Evolutionary conservation across 1,140 invertebrate genomes (phyloP), one percentile per base, ranked within the genome.

Genomic region (Aporrectodea caliginosa): DNA sequence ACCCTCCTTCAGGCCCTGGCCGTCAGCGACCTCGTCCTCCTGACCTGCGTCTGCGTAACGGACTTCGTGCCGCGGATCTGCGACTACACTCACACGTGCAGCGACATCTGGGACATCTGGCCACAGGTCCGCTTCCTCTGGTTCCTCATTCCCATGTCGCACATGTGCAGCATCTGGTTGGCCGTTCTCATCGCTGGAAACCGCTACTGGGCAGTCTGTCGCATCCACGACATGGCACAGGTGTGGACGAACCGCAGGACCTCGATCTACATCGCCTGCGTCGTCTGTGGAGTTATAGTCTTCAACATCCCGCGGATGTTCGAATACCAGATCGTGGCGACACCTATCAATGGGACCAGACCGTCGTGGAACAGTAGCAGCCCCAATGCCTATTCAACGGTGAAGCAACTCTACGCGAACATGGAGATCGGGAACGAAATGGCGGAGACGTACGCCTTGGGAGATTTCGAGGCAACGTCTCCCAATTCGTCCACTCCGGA

Each of bases 111-210:
- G 80, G 68, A 43, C 69, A 69, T 71, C 2, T 81, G 80, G 80
- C 80, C 80, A 16, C 73, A 73, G 29, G 43, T 81, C n/a, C 68
- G 80, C 14, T 81, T 73, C 72, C 31, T 81, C 35, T 81, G 80
- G 80, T 30, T 81, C 27, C 33, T 81, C 27, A 78, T 75, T n/a
- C 80, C 80, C 1, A 73, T 78, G 29, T 34, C 69, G 29, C 80
- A 81, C 68, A 81, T 81, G 80, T 81, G 76, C 80, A 74, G 70
- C 71, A 78, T 81, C 35, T 81, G 80, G 80, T 71, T 81, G 29
- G 80, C 77, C 14, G 77, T 78, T 14, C 70, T 81, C 22, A 77
- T 81, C 30, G 76, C 80, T 34, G 31, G 69, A 22, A 81, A 81
- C 34, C 80, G 80, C 1, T 81, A 78, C 73, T 81, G 80, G 80